phyloP scores from a whole-genome alignment of 2,797 vertebrate species.

The Hemibagrus guttatus region DNA sequence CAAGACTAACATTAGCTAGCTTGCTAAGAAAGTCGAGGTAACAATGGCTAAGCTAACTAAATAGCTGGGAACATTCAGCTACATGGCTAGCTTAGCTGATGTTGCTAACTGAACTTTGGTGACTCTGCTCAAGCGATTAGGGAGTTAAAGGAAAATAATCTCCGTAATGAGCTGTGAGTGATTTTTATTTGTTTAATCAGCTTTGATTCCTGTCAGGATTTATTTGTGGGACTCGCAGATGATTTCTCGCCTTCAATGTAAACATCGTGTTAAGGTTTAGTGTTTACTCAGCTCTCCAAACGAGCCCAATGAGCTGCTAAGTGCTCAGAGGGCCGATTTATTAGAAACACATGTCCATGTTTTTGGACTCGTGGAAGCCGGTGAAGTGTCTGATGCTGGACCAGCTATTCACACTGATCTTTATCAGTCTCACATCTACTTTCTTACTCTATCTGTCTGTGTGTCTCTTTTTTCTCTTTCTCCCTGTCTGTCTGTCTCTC shows the following conservation, averaged over 20 bases:
- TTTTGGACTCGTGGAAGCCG: constrained; percentile 29
- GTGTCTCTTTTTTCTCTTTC: neutral
- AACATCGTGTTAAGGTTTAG: neutral
- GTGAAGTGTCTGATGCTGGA: constrained; percentile 19
- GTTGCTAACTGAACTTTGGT: neutral
- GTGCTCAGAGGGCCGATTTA: constrained; percentile 22
- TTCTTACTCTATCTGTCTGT: neutral
- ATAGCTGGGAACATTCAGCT: neutral
- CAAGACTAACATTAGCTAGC: neutral
- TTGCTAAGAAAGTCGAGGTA: neutral
- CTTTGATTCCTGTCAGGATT: constrained; percentile 7
- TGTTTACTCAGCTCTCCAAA: constrained; percentile 33
- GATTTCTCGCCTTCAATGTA: constrained; percentile 13
- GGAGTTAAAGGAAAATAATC: neutral
- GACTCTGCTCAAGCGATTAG: neutral
- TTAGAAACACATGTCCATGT: constrained; percentile 20
- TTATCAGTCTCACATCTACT: constrained; percentile 55
- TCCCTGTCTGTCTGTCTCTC: neutral
- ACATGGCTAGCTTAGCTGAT: neutral
- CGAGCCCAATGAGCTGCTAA: neutral
- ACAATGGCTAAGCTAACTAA: neutral
- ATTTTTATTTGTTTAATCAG: constrained; percentile 10
- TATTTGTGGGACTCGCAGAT: constrained; percentile 2
- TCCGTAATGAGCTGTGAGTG: neutral
- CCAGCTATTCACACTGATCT: constrained; percentile 68